These are phyloP conservation scores for Drosophila buzzatii DNA, from an alignment of 2,888 invertebrate species.

Conservation along the genomic window DNA sequence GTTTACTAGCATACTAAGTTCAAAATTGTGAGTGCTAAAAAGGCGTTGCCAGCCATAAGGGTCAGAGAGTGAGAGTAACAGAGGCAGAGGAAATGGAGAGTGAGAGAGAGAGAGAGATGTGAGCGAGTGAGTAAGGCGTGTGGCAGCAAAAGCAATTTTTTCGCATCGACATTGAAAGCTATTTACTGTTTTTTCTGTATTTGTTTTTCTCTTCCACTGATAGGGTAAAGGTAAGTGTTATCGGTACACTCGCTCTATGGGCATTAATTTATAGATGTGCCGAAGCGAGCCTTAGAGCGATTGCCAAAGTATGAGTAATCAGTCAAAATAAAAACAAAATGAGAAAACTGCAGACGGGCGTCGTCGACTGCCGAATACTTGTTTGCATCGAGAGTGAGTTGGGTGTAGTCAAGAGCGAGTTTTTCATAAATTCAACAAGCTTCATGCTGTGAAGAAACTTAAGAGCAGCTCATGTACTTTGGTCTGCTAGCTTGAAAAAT, in stretches of 20 bases:
- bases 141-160: not conserved
- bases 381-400: too few relatives aligned
- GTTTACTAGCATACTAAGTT: constrained; percentile 30
- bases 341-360: too few relatives aligned
- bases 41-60: constrained; percentile 34
- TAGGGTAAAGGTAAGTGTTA: constrained; percentile 67
- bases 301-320: not conserved
- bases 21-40: constrained; percentile 15
- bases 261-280: constrained; percentile 15
- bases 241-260: constrained; percentile 37
- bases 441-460: too few relatives aligned
- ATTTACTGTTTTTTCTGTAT: constrained; percentile 22
- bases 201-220: constrained; percentile 38
- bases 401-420: not conserved
- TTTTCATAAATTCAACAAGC: too few relatives aligned
- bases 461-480: not conserved
- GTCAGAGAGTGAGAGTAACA: not conserved
- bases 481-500: not conserved
- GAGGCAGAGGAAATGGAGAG: not conserved
- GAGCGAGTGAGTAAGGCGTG: not conserved
- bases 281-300: constrained; percentile 16
- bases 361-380: not conserved
- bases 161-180: constrained; percentile 58
- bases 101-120: not conserved
- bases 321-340: not conserved